Conservation (phyloP, 2,113 vertebrate genomes). For the Sphyrna mokarran region DNA sequence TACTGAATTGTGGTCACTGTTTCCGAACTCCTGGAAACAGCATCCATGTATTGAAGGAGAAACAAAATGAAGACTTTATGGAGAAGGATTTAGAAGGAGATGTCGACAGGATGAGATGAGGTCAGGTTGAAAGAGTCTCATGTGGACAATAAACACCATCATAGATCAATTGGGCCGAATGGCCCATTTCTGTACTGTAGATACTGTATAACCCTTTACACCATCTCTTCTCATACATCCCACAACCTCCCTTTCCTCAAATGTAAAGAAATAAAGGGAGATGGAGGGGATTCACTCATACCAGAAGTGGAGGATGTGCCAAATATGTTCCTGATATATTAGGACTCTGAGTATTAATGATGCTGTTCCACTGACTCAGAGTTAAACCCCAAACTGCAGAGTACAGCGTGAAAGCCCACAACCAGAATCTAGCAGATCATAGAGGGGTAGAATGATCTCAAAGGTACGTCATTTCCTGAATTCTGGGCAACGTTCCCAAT, state of each 20-base stretch:
- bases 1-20: too few species aligned
- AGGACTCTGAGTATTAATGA: too few species aligned
- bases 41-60: too few species aligned
- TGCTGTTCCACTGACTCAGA: background rate
- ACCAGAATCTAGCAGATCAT: background rate
- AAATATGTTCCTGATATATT: background rate
- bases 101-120: too few species aligned
- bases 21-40: too few species aligned
- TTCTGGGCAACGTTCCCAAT: background rate
- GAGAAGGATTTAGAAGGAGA: too few species aligned
- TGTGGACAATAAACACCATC: too few species aligned
- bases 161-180: too few species aligned
- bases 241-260: background rate
- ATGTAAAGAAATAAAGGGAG: background rate
- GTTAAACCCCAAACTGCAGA: background rate
- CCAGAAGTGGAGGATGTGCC: background rate
- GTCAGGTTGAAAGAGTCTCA: too few species aligned
- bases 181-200: too few species aligned
- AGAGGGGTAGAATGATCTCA: background rate
- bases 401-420: background rate
- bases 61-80: too few species aligned
- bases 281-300: background rate
- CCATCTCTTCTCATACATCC: background rate
- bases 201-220: background rate
- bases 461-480: background rate